These are phyloP conservation scores for Agelas oroides DNA, from an alignment of 37 sponge, comb jelly and placozoan genomes.

Conservation along the genomic window DNA sequence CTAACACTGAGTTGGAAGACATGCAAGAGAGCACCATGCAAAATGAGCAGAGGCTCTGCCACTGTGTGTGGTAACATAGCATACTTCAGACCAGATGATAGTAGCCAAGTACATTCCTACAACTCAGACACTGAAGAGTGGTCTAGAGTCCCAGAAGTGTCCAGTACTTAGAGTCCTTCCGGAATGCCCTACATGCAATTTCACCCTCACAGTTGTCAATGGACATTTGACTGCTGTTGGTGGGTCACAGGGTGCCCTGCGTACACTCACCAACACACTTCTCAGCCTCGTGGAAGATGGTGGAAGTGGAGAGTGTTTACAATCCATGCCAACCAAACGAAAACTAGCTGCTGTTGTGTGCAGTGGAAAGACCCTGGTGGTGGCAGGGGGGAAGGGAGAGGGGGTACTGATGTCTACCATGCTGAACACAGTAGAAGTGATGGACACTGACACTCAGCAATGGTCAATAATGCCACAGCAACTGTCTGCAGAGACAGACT, in stretches of 20 bases:
- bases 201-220: constrained; percentile 1
- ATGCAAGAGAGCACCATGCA: background rate
- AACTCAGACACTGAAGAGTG: background rate
- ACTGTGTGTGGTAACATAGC: background rate
- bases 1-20: background rate
- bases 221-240: background rate
- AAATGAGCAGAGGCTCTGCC: background rate
- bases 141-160: too few relatives aligned
- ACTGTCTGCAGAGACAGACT: too few relatives aligned
- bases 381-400: constrained; percentile 18
- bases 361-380: background rate
- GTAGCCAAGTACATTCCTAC: background rate
- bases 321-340: constrained; percentile 15
- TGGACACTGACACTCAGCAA: too few relatives aligned
- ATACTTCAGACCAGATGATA: background rate
- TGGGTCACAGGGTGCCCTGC: background rate
- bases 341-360: background rate
- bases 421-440: too few relatives aligned
- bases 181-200: background rate
- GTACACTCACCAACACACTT: constrained; percentile 4
- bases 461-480: too few relatives aligned
- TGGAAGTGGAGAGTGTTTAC: background rate
- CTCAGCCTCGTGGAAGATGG: background rate
- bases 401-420: background rate
- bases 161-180: too few relatives aligned